Base-by-base conservation (phyloP, 2,797 vertebrate species). In the Galago senegalensis region DNA sequence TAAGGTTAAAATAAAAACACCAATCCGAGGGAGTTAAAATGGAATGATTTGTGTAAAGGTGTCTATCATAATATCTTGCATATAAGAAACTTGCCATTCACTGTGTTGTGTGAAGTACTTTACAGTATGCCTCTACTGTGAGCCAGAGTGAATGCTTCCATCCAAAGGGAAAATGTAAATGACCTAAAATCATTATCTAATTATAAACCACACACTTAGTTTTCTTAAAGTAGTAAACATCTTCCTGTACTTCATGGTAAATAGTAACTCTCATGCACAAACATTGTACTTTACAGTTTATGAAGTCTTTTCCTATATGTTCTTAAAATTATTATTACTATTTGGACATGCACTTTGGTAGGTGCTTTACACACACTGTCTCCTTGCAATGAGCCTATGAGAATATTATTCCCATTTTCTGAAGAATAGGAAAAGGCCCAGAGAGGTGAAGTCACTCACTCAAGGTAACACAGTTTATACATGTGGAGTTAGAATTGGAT, bases 361-460 rank as follows among this genome's bases (percentile, higher is more conserved):
- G 67, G 11, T 10, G 61, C 27, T 69, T 88, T 43, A 58, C 1
- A 25, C 3, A 29, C 1, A 34, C 3, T 14, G 40, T 37, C 67
- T 53, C 67, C n/a, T 77, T 46, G 58, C 56, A 12, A 7, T 70
- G 77, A 49, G 12, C 40, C 37, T 77, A 3, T 9, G 31, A 80
- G 34, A 21, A 61, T 46, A 43, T 16, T 27, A 46, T 27, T 72
- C 63, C 23, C 77, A 21, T 34, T 91, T 82, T 61, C 2, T 27
- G 31, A 0, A 49, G 31, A 81, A 76, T 25, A 90, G 40, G 20
- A 93, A 70, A 12, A 72, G 56, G 61, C 23, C 77, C 20, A 56
- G 82, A 88, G 95, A 87, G 9, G 87, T n/a, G 12, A 65, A 69
- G 14, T 72, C 37, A 70, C 73, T 86, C 70, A 72, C n/a, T 77